Evolutionary conservation across 2,888 invertebrate genomes (phyloP), one percentile per base, ranked within the genome.

Genomic region (Onchidella celtica): DNA sequence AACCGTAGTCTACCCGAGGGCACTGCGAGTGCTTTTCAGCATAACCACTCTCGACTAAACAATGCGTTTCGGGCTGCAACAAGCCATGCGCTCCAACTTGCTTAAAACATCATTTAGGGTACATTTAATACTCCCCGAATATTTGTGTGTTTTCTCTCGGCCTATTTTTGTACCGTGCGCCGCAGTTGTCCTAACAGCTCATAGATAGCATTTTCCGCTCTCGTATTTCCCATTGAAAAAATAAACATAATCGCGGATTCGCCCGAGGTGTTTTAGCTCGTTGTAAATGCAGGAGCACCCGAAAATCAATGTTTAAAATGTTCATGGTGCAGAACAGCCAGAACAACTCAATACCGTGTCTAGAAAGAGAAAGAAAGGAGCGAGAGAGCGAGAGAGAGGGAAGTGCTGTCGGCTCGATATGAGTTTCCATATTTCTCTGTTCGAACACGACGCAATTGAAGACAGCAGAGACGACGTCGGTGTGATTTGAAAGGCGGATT

Each of bases 291-390:
- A 57, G 72, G 57, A n/a, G 59, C 4, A 59, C 59, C 59, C 59
- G 32, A 24, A 74, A 63, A 74, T 74, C 63, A 74, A 74, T 74
- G 63, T 63, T 74, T 74, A 32, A 63, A 74, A 61, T 74, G 63
- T 74, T 74, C n/a, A 63, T 40, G 29, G 61, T 57, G 24, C 59
- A 34, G 36, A 57, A 57, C 57, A 72, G 9, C 59, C 59, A 34
- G 36, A 57, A 57, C 57, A 72, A 17, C 59, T 72, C 34, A 72
- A 72, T 72, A 72, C n/a, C 59, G 29, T 17, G 57, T 55, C 59
- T 36, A 14, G n/a, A 47, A 47, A 47, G 17, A 47, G n/a, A n/a
- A n/a, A n/a, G n/a, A n/a, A n/a, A n/a, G n/a, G 32, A 32, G 32
- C 21, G 55, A 14, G 55, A 17, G 14, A 29, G n/a, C 29, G 21